These are phyloP conservation scores for Buphagus erythrorhynchus DNA, from an alignment of 2,797 vertebrate species.

Conservation along the genomic window DNA sequence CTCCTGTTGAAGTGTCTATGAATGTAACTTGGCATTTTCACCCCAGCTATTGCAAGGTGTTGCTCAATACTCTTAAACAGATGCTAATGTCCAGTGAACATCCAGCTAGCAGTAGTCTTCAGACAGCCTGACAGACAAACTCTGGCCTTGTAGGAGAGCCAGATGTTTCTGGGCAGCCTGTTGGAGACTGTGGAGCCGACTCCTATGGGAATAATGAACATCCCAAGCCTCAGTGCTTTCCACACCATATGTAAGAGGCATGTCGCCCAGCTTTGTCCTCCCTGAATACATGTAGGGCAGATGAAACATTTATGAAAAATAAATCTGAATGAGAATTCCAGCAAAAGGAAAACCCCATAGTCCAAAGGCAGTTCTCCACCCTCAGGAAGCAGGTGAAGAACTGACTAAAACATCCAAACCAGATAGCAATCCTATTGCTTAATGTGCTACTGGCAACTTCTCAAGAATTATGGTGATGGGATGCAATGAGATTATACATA, in stretches of 20 bases:
- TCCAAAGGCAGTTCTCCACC: slow-evolving; percentile 8
- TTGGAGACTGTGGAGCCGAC: neutral
- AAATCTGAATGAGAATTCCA: slow-evolving; percentile 37
- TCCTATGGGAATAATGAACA: slow-evolving; percentile 10
- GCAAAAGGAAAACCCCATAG: neutral
- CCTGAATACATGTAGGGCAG: neutral
- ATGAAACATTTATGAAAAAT: slow-evolving; percentile 36
- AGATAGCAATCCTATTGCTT: neutral
- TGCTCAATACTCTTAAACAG: slow-evolving; percentile 59
- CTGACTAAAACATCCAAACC: neutral
- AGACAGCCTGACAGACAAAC: slow-evolving; percentile 51
- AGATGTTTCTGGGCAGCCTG: slow-evolving; percentile 55
- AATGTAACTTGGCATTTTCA: slow-evolving; percentile 44
- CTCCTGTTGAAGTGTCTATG: slow-evolving; percentile 14
- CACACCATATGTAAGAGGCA: slow-evolving; percentile 51
- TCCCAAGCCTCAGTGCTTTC: slow-evolving; percentile 17
- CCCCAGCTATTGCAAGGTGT: slow-evolving; percentile 16
- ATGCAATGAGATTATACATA: neutral
- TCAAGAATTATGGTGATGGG: neutral
- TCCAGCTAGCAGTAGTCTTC: slow-evolving; percentile 64
- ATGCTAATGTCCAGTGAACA: slow-evolving; percentile 32
- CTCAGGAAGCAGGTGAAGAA: slow-evolving; percentile 39
- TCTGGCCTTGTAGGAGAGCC: slow-evolving; percentile 44
- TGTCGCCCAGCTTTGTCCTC: slow-evolving; percentile 30
- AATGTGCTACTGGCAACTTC: neutral